These are phyloP conservation scores for Apus apus DNA, from an alignment of 2,113 vertebrate species.

Conservation along the genomic window DNA sequence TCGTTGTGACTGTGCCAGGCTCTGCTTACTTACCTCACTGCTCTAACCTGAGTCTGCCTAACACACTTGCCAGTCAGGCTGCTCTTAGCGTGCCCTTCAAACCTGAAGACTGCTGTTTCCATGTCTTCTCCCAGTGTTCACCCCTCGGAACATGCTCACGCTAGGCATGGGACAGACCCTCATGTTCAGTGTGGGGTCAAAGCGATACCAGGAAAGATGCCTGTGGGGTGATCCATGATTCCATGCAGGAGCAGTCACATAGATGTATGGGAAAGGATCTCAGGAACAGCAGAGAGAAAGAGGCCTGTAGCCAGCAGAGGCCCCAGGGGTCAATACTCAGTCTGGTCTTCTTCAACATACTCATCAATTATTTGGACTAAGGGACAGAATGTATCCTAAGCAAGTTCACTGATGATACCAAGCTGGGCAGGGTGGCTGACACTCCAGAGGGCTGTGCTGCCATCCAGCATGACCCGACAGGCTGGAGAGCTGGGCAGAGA, in stretches of 20 bases:
- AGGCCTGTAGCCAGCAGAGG: background rate
- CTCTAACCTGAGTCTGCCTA: background rate
- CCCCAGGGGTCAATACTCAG: too few species aligned
- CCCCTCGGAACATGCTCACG: background rate
- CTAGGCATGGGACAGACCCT: background rate
- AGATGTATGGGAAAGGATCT: background rate
- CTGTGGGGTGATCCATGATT: background rate
- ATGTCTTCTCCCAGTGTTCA: background rate
- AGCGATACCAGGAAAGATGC: background rate
- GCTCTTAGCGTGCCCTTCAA: background rate
- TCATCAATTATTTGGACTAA: too few species aligned
- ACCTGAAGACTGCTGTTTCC: background rate
- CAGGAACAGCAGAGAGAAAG: background rate
- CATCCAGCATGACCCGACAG: too few species aligned
- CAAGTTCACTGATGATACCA: too few species aligned
- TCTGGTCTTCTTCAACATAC: too few species aligned
- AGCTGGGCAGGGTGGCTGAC: too few species aligned
- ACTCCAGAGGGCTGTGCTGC: too few species aligned
- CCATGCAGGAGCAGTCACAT: background rate
- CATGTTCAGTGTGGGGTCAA: rapidly evolving
- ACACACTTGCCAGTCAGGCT: background rate
- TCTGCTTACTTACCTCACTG: background rate
- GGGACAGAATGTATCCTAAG: too few species aligned
- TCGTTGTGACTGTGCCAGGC: background rate
- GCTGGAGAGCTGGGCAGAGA: too few species aligned